phyloP scores from a whole-genome alignment of 2,888 invertebrate species.

The Petrophora chlorosata region DNA sequence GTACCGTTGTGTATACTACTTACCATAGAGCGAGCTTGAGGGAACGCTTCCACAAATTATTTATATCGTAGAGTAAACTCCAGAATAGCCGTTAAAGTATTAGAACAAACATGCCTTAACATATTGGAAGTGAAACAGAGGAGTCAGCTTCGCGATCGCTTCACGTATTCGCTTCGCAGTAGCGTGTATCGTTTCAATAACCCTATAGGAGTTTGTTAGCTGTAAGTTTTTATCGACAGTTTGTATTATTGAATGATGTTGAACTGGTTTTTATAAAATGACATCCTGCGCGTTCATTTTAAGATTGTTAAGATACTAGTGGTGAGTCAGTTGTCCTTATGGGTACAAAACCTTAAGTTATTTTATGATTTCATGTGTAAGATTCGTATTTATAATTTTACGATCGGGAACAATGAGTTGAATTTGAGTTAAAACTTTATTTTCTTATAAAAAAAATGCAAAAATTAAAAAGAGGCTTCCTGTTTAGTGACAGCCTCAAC shows the following conservation, averaged over 20 bases:
- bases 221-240: conserved; percentile 80
- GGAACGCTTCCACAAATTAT: conserved; percentile 74
- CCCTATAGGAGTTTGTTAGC: conserved; percentile 69
- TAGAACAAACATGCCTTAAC: conserved; percentile 70
- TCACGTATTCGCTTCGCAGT: conserved; percentile 61
- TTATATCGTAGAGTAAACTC: conserved; percentile 60
- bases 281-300: conserved; percentile 79
- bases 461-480: conserved; percentile 69
- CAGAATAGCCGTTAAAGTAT: conserved; percentile 68
- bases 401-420: conserved; percentile 80
- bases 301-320: conserved; percentile 56
- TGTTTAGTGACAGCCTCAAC: conserved; percentile 70
- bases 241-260: conserved; percentile 74
- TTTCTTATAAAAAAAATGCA: conserved; percentile 69
- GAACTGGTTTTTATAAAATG: conserved; percentile 73
- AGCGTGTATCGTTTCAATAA: conserved; percentile 56
- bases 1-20: conserved; percentile 63
- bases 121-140: conserved; percentile 41
- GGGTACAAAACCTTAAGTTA: conserved; percentile 79
- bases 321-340: conserved; percentile 76
- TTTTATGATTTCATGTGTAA: conserved; percentile 64
- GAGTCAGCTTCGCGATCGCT: conserved; percentile 58
- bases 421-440: conserved; percentile 72
- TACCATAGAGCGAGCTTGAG: conserved; percentile 56
- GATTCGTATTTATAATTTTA: conserved; percentile 73